Evolutionary conservation across 1,140 invertebrate species (phyloP), one percentile per base, ranked within the genome.

Genomic region (Ceratosolen fusciceps): DNA sequence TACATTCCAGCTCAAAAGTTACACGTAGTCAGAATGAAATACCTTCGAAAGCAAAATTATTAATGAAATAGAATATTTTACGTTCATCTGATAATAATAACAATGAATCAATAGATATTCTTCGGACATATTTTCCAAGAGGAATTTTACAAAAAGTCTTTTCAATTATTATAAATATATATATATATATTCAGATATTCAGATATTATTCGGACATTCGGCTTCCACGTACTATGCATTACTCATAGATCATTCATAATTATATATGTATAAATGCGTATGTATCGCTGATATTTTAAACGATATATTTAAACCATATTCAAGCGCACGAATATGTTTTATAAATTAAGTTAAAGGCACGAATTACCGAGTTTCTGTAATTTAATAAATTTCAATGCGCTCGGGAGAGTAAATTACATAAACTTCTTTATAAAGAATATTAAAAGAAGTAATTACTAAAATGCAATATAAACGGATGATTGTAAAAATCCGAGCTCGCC

Each of bases 1-100:
- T 74, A 74, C 72, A 74, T 43, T 74, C 72, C 72, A 24, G 12
- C 26, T 60, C 72, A 74, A 74, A 74, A 75, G 74, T 75, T 37
- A 70, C 21, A 31, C 14, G 29, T 34, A 14, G 26, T 62, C 5
- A 9, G 34, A 62, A 34, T 14, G 34, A 62, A 34, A 62, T 34
- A 19, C 14, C 21, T 65, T 21, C 2, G 8, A n/a, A 65, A 65
- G 5, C 31, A 9, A 21, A 37, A 37, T 37, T 65, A 37, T 65
- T 12, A 65, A 65, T 16, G 19, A 1, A 12, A 43, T 43, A 43
- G 12, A 43, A 43, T 43, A 7, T 5, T 12, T 5, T 43, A 5
- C 39, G 12, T 43, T 43, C 5, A 43, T 43, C 39, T 43, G 5
- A 12, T 43, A 7, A 43, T 43, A 43, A 43, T 43, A 12, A n/a